These are phyloP conservation scores for Tragelaphus buxtoni DNA, from an alignment of 2,113 vertebrate genomes.

Conservation along the genomic window DNA sequence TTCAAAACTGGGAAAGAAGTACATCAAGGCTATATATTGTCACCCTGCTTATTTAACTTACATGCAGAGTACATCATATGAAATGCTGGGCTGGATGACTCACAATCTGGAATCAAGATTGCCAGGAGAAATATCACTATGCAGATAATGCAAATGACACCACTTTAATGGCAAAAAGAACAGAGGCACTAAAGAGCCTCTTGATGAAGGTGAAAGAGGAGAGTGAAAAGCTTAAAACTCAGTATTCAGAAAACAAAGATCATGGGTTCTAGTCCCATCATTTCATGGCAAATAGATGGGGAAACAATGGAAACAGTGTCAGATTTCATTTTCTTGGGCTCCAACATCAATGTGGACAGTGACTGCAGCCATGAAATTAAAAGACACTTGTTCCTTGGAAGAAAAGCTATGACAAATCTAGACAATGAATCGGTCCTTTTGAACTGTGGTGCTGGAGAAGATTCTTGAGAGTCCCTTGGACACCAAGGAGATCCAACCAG, in stretches of 20 bases:
- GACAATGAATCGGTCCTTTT: not conserved
- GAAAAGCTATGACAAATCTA: not conserved
- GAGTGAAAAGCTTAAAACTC: not conserved
- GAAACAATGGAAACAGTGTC: not conserved
- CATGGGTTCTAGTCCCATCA: not conserved
- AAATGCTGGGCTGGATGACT: not conserved
- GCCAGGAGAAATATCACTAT: not conserved
- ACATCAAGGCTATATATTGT: not conserved
- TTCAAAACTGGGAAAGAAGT: not conserved
- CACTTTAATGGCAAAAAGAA: not conserved
- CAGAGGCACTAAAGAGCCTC: not conserved
- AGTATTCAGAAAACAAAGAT: not conserved
- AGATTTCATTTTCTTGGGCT: not conserved
- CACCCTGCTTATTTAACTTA: not conserved
- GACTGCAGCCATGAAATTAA: not conserved
- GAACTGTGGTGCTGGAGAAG: not conserved
- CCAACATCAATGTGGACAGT: not conserved
- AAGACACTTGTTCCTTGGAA: not conserved
- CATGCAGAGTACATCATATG: fast-evolving
- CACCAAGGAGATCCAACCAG: not conserved
- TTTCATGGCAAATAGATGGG: not conserved
- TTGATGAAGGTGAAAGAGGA: not conserved
- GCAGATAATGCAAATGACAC: not conserved
- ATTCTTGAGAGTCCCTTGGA: not conserved
- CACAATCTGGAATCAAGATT: not conserved